phyloP scores from a whole-genome alignment of 37 sponge, comb jelly and placozoan genomes.

The Oopsacas minuta region DNA sequence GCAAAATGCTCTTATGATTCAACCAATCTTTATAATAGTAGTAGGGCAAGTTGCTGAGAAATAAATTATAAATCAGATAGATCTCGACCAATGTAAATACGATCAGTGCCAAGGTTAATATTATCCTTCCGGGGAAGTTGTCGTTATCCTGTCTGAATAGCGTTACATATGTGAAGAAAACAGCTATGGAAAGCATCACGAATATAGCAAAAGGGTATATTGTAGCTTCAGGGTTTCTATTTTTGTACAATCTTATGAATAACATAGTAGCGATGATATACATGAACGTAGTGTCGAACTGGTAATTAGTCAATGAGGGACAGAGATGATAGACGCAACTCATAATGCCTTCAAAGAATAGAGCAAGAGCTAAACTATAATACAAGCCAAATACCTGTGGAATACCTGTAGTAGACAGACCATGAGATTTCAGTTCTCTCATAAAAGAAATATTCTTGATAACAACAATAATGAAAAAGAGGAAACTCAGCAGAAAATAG shows the following conservation, averaged over 20 bases:
- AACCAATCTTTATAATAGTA: not conserved
- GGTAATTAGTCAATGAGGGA: slow-evolving; percentile 24
- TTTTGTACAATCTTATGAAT: not conserved
- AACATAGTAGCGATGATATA: not conserved
- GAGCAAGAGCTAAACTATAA: not conserved
- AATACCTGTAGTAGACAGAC: not conserved
- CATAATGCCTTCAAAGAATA: slow-evolving; percentile 16
- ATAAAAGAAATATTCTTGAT: not conserved
- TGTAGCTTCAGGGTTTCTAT: not conserved
- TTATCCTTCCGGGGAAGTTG: not conserved
- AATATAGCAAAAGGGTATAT: not conserved
- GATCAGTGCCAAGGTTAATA: not conserved
- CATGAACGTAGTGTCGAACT: slow-evolving; percentile 34
- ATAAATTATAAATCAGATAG: not conserved
- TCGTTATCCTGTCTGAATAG: not conserved
- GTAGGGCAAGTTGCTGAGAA: not conserved
- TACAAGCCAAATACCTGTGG: not conserved
- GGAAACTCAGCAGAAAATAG: not conserved
- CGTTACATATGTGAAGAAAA: not conserved
- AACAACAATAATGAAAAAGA: not conserved
- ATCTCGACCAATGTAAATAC: not conserved
- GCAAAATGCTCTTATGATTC: not conserved
- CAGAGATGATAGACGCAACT: slow-evolving; percentile 25
- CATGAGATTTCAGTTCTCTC: not conserved
- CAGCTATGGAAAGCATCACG: not conserved